phyloP scores from a whole-genome alignment of 2,888 invertebrate species.

The Lacanobia wlatinum region DNA sequence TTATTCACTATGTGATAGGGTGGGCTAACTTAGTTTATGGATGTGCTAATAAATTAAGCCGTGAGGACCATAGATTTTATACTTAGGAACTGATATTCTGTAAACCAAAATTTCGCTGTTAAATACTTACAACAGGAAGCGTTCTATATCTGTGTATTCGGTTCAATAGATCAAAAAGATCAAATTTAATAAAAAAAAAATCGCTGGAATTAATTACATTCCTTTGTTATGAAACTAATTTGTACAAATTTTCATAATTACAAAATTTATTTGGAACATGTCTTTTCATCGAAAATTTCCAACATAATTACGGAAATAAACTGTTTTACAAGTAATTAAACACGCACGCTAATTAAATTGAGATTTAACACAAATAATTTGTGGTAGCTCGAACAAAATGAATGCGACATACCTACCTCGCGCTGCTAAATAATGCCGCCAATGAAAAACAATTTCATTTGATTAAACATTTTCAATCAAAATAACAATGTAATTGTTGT shows the following conservation, averaged over 20 bases:
- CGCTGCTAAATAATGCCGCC: constrained; percentile 51
- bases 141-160: neutral
- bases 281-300: constrained; percentile 51
- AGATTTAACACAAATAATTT: constrained; percentile 75
- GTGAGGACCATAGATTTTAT: neutral
- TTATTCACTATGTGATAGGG: constrained; percentile 22
- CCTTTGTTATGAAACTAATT: constrained; percentile 24
- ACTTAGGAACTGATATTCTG: neutral
- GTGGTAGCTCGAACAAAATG: constrained; percentile 73
- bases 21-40: constrained; percentile 16
- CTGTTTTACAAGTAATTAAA: constrained; percentile 75
- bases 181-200: neutral
- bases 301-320: constrained; percentile 71
- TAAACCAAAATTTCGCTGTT: neutral
- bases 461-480: constrained; percentile 28
- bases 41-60: constrained; percentile 18
- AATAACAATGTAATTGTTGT: constrained; percentile 7
- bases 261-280: constrained; percentile 28
- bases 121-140: neutral
- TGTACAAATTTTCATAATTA: constrained; percentile 33
- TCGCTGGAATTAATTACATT: constrained; percentile 13
- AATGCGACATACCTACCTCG: constrained; percentile 54
- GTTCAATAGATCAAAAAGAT: neutral
- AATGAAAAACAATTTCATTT: constrained; percentile 52
- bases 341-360: constrained; percentile 76